Evolutionary conservation across 2,113 vertebrate species (phyloP).

Genomic region (Gambusia affinis): DNA sequence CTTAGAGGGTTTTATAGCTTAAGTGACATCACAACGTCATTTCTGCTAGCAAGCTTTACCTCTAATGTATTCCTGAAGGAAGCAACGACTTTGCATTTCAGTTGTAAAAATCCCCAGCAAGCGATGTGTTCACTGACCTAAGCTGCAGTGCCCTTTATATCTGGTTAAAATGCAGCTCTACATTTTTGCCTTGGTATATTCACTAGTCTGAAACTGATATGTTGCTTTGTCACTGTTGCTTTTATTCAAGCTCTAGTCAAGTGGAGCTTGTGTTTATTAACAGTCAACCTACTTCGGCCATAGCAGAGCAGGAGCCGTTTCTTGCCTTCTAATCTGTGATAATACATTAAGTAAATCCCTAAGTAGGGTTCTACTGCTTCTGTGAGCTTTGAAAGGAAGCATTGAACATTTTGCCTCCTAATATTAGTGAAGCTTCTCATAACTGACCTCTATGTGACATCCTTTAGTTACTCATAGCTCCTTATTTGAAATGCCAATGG

Average conservation of each 20-base stretch:
- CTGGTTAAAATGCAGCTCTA: background rate
- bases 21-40: background rate
- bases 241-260: background rate
- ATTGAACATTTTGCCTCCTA: background rate
- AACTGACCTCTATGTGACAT: background rate
- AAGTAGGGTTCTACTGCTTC: background rate
- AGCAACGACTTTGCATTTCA: background rate
- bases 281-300: background rate
- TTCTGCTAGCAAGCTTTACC: background rate
- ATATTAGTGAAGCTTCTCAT: background rate
- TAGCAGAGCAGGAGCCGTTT: background rate
- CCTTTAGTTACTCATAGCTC: background rate
- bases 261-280: background rate
- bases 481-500: background rate
- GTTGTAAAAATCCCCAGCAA: background rate
- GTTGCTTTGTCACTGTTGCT: background rate
- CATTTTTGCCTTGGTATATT: background rate
- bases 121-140: background rate
- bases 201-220: background rate
- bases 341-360: background rate
- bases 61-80: background rate
- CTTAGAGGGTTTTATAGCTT: background rate
- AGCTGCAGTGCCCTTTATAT: background rate
- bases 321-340: background rate
- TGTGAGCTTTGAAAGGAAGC: background rate